These are phyloP conservation scores for Drosophila neonasuta DNA, from an alignment of 2,888 invertebrate genomes.

Conservation along the genomic window DNA sequence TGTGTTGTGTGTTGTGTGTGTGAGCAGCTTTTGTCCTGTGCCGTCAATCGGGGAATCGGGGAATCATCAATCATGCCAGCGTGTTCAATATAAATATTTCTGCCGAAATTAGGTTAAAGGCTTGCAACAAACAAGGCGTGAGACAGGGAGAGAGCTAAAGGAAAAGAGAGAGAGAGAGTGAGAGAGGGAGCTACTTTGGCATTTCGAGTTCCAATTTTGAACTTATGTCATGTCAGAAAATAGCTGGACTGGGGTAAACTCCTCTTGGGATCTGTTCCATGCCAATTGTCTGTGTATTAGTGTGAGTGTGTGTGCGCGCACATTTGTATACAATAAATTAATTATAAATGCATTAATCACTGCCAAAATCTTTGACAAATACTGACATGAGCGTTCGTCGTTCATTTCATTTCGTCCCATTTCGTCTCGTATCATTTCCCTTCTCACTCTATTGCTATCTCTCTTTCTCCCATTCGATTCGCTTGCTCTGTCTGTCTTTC, in stretches of 20 bases:
- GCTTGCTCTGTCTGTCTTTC: slow-evolving; percentile 29
- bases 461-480: background rate
- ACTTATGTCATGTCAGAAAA: slow-evolving; percentile 67
- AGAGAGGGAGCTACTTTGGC: slow-evolving; percentile 15
- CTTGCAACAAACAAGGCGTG: slow-evolving; percentile 41
- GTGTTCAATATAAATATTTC: slow-evolving; percentile 73
- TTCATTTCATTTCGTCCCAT: slow-evolving; percentile 56
- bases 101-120: slow-evolving; percentile 76
- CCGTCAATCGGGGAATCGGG: slow-evolving; percentile 40
- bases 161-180: background rate
- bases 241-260: slow-evolving; percentile 44
- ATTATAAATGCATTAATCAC: slow-evolving; percentile 80
- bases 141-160: background rate
- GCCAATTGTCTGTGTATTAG: slow-evolving; percentile 9
- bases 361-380: slow-evolving; percentile 79
- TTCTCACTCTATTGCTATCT: background rate
- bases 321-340: slow-evolving; percentile 72
- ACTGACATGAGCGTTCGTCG: slow-evolving; percentile 75
- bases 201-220: slow-evolving; percentile 18
- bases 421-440: slow-evolving; percentile 24
- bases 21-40: slow-evolving; percentile 54
- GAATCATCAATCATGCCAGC: slow-evolving; percentile 66
- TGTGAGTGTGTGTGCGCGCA: slow-evolving; percentile 7
- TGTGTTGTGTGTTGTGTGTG: too few relatives aligned
- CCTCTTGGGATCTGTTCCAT: slow-evolving; percentile 28